Base-by-base conservation (phyloP, 1,140 invertebrate genomes). In the Episyrphus balteatus region DNA sequence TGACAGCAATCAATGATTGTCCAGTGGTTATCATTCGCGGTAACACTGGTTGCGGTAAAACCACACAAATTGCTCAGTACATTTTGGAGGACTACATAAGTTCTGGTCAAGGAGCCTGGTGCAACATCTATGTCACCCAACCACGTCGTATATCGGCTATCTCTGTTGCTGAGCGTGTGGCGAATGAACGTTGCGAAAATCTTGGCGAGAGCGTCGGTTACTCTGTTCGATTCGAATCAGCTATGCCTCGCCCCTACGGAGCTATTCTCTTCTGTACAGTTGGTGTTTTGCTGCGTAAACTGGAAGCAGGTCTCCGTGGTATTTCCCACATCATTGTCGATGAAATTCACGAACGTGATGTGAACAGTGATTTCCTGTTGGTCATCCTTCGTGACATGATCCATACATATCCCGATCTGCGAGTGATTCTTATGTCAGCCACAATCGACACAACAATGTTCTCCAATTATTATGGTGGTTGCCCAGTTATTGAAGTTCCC, bases 331-430 rank as follows among this genome's bases (percentile, higher is more conserved):
- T 93, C 0, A 86, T 93, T 39, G 85, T 97, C 21, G 96, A 99
- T 71, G 96, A 99, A 76, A 92, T 98, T 51, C 95, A 99, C 61
- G 94, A 98, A 67, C 73, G 95, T 36, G 94, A 98, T 68, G 88
- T 94, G 1, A 96, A 97, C 67, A 91, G 88, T 26, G 96, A 99
- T 66, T 98, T 98, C 59, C 81, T 98, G 7, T 78, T 99, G 70
- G 92, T 96, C 38, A 80, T 96, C 0, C 71, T 99, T 1, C 74
- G 91, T 19, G 92, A 98, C 63, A 92, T 96, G 81, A 79, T 97
- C 1, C 82, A 86, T 48, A 82, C 82, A 0, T 93, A 92, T 65
- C 88, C 88, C 1, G 88, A 95, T 58, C 62, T 98, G 12, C 77
- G 90, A 47, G 78, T 99, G 6, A 91, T 99, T 56, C 76, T 98